These are phyloP conservation scores for Blomia tropicalis DNA, from an alignment of 2,888 invertebrate species.

Conservation along the genomic window DNA sequence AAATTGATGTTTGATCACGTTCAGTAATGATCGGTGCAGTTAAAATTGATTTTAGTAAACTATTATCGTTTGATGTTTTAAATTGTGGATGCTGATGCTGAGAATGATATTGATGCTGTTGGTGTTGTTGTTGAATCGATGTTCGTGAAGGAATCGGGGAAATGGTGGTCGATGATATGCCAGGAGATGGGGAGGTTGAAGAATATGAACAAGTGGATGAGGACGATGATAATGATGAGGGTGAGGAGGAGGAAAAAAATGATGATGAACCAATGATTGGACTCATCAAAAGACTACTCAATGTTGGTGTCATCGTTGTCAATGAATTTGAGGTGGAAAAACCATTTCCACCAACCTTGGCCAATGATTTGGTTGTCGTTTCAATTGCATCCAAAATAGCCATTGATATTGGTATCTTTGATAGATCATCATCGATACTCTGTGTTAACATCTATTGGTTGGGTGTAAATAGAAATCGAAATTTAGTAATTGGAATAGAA, in stretches of 20 bases:
- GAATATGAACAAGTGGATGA: background rate
- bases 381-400: conserved; percentile 9
- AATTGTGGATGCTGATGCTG: no score
- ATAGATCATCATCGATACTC: no score
- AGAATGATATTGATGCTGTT: no score
- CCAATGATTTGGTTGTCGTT: conserved; percentile 2
- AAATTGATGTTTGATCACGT: no score
- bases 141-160: background rate
- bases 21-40: no score
- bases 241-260: background rate
- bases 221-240: background rate
- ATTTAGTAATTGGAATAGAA: no score
- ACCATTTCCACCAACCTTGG: background rate
- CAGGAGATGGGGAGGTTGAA: background rate
- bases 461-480: no score
- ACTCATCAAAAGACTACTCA: background rate
- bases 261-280: background rate
- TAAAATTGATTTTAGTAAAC: background rate
- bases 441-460: no score
- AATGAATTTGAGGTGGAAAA: background rate
- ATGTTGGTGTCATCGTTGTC: background rate
- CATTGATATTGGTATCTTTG: conserved; percentile 2
- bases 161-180: background rate
- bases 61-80: background rate
- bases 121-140: background rate